Evolutionary conservation across 2,797 vertebrate genomes (phyloP), one percentile per base, ranked within the genome.

Genomic region (Periparus ater): DNA sequence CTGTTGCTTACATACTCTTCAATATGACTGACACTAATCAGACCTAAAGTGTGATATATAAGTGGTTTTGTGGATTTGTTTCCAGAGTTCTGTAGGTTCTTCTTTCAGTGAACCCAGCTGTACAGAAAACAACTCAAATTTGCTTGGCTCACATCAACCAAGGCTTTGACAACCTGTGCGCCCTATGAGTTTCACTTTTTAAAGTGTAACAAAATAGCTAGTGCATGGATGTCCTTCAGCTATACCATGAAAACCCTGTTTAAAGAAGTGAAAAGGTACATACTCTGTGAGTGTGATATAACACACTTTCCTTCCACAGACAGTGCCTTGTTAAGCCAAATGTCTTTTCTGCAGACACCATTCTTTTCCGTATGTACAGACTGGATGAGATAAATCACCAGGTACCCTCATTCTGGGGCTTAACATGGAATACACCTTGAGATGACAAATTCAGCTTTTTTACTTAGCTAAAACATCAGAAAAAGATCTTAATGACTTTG

Each of bases 11-110:
- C 34, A 72, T 13, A 80, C n/a, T 84, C 74, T 76, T 93, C 68
- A 92, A 63, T 40, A 60, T 13, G 78, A 58, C 66, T 84, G 70
- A 84, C 6, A 70, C 9, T 23, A 23, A 90, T 77, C 74, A 86
- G 76, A 75, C 38, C 45, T 5, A 0, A 83, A 75, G 42, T 22
- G 13, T 57, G 71, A 88, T 38, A 89, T 90, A 23, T 61, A 73
- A 89, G 60, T 23, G 20, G 38, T 16, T 95, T 82, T 90, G 48
- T 32, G 58, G n/a, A 71, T 67, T 84, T 70, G 13, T 86, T 95
- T 70, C 77, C 77, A 73, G 76, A 76, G 63, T 71, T 95, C 76
- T 88, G 44, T 44, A 82, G 82, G 78, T 92, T 96, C 78, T 93
- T 85, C 78, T 50, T 79, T 87, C 66, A 47, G 34, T 61, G 53